Evolutionary conservation across 2,888 invertebrate genomes (phyloP).

Genomic region (Ephialtes manifestator): DNA sequence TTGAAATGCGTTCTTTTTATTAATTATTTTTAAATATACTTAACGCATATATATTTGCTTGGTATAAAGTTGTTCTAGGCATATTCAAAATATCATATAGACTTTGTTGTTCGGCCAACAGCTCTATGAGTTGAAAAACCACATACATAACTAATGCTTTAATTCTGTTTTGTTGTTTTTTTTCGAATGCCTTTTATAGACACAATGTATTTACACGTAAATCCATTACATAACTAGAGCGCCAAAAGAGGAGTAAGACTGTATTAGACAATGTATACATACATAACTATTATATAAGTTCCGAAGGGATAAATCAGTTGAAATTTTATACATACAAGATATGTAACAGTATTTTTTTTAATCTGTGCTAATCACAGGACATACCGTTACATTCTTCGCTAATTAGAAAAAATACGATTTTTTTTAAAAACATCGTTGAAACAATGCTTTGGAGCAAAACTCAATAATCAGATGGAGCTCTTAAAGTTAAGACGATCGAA

Average conservation of each 20-base stretch:
- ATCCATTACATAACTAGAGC: conserved; percentile 49
- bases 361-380: background rate
- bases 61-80: conserved; percentile 32
- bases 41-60: conserved; percentile 25
- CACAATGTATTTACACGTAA: conserved; percentile 52
- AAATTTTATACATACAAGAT: conserved; percentile 47
- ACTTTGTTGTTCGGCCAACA: conserved; percentile 23
- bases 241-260: conserved; percentile 28
- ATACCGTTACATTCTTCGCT: conserved; percentile 5
- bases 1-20: conserved; percentile 12
- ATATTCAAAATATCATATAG: conserved; percentile 46
- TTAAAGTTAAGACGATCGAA: conserved; percentile 27
- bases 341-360: conserved; percentile 10
- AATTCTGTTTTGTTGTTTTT: conserved; percentile 4
- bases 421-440: conserved; percentile 14
- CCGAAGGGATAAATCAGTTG: conserved; percentile 7
- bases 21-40: conserved; percentile 26
- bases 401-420: conserved; percentile 13
- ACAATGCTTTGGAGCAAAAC: conserved; percentile 1
- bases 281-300: conserved; percentile 34
- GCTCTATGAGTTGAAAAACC: conserved; percentile 36
- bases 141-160: conserved; percentile 23
- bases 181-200: conserved; percentile 19
- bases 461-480: conserved; percentile 15
- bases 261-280: conserved; percentile 48